Evolutionary conservation across 2,888 invertebrate species (phyloP), one percentile per base, ranked within the genome.

Genomic region (Hypsopygia costalis): DNA sequence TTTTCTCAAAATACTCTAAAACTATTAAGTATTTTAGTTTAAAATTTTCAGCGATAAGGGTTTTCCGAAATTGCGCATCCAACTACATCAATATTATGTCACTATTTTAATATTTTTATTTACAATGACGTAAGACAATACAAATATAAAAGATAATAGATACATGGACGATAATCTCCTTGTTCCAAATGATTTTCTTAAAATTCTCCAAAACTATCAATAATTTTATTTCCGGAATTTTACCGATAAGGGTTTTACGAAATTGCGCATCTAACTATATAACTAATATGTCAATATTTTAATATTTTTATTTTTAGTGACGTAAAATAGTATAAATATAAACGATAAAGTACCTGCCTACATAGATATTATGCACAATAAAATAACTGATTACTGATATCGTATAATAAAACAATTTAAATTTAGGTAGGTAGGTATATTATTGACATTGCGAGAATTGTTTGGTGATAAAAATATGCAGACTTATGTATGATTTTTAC

Each of bases 21-120:
- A 54, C 1, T 41, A 51, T 25, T 1, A 32, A 11, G 7, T 1
- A 7, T 16, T 46, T 1, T 5, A 21, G 9, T 8, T 5, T 28
- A 29, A 1, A 16, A 30, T 33, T 40, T 41, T 8, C 16, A 8
- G 11, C 54, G 71, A 69, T 70, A 72, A 70, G 59, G 40, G 58
- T 49, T 11, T 22, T 0, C 10, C 9, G 57, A 69, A 63, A 53
- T 40, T 29, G 25, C 10, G 28, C 34, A 52, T 27, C 21, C 1
- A 3, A 9, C 12, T 1, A 31, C 44, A 40, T 43, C 42, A 7
- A 29, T 8, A 28, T 27, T 42, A 32, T 9, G 9, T 8, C 11
- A 20, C 7, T 6, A 35, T 7, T 27, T n/a, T 11, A 0, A 25
- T 29, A 36, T 36, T 28, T 36, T 7, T 7, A 16, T 16, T 16